A percentile compares a stretch with the other conserved stretches of the same genome.
Evolutionary conservation across 2,888 invertebrate genomes (phyloP).

Genomic region (Meliscaeva auricollis): DNA sequence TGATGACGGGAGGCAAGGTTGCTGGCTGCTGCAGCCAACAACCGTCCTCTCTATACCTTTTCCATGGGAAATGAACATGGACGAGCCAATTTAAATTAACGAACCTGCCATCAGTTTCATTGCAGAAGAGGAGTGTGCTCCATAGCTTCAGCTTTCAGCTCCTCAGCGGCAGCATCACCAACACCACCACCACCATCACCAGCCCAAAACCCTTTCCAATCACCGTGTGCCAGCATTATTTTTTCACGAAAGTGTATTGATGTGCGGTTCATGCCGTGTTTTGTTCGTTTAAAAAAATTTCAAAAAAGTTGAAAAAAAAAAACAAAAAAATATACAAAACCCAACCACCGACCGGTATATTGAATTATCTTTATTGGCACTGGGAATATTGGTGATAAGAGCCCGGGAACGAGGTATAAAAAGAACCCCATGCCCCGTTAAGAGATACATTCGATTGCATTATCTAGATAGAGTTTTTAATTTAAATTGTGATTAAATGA

Average conservation of each 20-base stretch:
- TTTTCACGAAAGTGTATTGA: conserved; percentile 70
- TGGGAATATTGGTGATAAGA: conserved; percentile 72
- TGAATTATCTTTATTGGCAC: conserved; percentile 76
- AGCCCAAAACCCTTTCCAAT: conserved; percentile 17
- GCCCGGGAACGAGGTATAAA: conserved; percentile 45
- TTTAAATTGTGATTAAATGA: conserved; percentile 75
- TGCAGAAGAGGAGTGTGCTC: conserved; percentile 38
- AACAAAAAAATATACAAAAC: neutral
- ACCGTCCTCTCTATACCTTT: conserved; percentile 43
- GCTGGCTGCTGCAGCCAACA: conserved; percentile 17
- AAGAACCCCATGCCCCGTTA: conserved; percentile 55
- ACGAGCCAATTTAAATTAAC: conserved; percentile 76
- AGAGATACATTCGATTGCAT: conserved; percentile 74
- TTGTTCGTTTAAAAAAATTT: conserved; percentile 62
- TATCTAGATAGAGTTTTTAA: conserved; percentile 76
- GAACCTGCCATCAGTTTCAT: conserved; percentile 70
- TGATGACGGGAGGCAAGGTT: conserved; percentile 27
- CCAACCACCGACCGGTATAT: conserved; percentile 69
- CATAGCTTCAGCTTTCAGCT: conserved; percentile 22
- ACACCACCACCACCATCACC: too few relatives aligned
- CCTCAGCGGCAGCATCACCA: conserved; percentile 3
- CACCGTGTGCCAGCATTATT: conserved; percentile 18
- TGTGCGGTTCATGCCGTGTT: conserved; percentile 74
- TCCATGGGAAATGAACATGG: conserved; percentile 68
- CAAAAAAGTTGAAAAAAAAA: conserved; percentile 18